Evolutionary conservation across 2,797 vertebrate genomes (phyloP), one percentile per base, ranked within the genome.

Genomic region (Notolabrus celidotus): DNA sequence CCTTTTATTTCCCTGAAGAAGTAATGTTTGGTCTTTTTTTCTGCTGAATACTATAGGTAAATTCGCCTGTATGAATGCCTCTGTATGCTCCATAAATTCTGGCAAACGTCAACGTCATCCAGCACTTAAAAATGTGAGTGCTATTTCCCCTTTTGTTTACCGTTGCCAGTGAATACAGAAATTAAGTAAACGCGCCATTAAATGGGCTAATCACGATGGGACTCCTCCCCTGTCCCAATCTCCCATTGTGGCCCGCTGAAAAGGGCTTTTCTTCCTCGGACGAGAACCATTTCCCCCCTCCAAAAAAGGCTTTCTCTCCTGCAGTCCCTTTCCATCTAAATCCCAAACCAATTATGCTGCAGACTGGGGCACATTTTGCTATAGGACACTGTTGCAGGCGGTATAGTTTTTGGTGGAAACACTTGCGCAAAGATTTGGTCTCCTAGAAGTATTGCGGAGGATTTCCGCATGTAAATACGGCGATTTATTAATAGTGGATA

Each of bases 151-250:
- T 92, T 93, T 93, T 93, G 93, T 93, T 94, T 92, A 93, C 87
- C 90, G 84, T 92, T 90, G 88, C 86, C 89, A 94, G 94, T 94
- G 92, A 94, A 94, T 95, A 93, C 92, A 93, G 93, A 95, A 93
- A 92, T 94, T 94, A 95, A 95, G 91, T 92, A 91, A 93, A 95
- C 89, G 92, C 93, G 90, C 94, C 92, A 94, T 94, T 94, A 94
- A 94, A 95, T 94, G 90, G 92, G 90, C 91, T 95, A 93, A 96
- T 94, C 92, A 90, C 90, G 88, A 92, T 89, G 92, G 93, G 88
- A 95, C 95, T 95, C 95, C 94, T 95, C 95, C 95, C 94, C 92
- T 88, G 89, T 92, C 90, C 90, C 89, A 90, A 83, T 92, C 93
- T 94, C 90, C 93, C 92, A 95, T 95, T 96, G 95, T 95, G 89